Evolutionary conservation across 2,888 invertebrate genomes (phyloP), one percentile per base, ranked within the genome.

Genomic region (Cordylochernes scorpioides): DNA sequence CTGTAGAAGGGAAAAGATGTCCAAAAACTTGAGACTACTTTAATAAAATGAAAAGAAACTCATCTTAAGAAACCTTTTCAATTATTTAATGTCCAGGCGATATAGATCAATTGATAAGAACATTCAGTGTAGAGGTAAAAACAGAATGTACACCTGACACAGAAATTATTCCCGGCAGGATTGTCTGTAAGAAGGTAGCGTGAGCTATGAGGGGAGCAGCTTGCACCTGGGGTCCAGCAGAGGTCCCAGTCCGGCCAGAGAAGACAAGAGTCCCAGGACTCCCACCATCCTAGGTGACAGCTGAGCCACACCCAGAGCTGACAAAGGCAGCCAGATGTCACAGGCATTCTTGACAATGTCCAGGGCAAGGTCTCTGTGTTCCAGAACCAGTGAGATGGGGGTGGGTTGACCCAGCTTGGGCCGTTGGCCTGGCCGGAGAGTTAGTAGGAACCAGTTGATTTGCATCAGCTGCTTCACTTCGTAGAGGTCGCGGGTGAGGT

Each of bases 321-420:
- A 68, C 36, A 84, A 54, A 1, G 84, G 84, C 47, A 86, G 71
- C 44, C 78, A 71, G 31, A 84, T 52, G 53, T 86, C 84, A 55
- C 77, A 77, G 6, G 64, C 54, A 58, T 86, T 84, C 51, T 78
- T 82, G 4, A 75, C 46, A 1, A 72, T 69, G 54, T 86, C 84
- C 38, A 80, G 60, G 32, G 72, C 60, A 7, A 84, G 58, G 50
- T 69, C 67, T 44, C 65, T 66, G 45, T 66, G 58, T 24, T 53
- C 46, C 10, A 44, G 34, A 26, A 45, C 26, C n/a, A 30, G 29
- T 8, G 12, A 14, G 12, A 22, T 5, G 14, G 14, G 12, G 14
- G 6, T 22, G 31, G 39, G 12, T 43, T 21, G 19, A 44, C 45
- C 27, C 40, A 40, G 6, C 35, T 22, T 21, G 44, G 26, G 2